Evolutionary conservation across 2,888 invertebrate genomes (phyloP), one percentile per base, ranked within the genome.

Genomic region (Aphidoletes aphidimyza): DNA sequence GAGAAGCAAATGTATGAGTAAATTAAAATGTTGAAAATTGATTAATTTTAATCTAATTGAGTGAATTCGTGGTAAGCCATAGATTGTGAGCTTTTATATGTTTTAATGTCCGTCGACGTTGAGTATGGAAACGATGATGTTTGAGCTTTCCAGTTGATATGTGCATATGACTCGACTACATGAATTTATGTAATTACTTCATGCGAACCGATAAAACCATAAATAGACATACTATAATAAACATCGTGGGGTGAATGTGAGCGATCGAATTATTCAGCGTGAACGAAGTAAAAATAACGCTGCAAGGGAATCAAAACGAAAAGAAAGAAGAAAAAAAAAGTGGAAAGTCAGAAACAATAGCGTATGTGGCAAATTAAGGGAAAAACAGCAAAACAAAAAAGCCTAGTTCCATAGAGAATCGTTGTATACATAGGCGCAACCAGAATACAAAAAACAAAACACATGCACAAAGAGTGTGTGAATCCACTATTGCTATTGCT

Each of bases 121-220:
- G n/a, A n/a, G n/a, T n/a, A n/a, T n/a, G n/a, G n/a, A n/a, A n/a
- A n/a, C 69, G 30, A 69, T 14, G 30, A 69, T 30, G 34, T 69
- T 30, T 30, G 69, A 69, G 69, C 30, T 34, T 69, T 69, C 19
- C 69, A 69, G 30, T 69, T 69, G 22, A 54, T 54, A 22, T 26
- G 14, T 42, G 54, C 26, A 54, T 22, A 26, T 54, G 69, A 26
- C 19, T 30, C 30, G 34, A n/a, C n/a, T n/a, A n/a, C n/a, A n/a
- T n/a, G 34, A 69, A 69, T 69, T 69, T 69, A 69, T 69, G 34
- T 69, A 69, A 69, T 69, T 69, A 69, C 30, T 69, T 69, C 26
- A 14, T 11, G 22, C 34, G 26, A 69, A 30, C n/a, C 34, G 30
- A 69, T 69, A 69, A 69, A 69, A 69, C 69, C 69, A 69, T 69